A percentile compares a stretch with the other conserved stretches of the same genome.
Evolutionary conservation across 2,888 invertebrate species (phyloP).

Genomic region (Polydrusus cervinus): DNA sequence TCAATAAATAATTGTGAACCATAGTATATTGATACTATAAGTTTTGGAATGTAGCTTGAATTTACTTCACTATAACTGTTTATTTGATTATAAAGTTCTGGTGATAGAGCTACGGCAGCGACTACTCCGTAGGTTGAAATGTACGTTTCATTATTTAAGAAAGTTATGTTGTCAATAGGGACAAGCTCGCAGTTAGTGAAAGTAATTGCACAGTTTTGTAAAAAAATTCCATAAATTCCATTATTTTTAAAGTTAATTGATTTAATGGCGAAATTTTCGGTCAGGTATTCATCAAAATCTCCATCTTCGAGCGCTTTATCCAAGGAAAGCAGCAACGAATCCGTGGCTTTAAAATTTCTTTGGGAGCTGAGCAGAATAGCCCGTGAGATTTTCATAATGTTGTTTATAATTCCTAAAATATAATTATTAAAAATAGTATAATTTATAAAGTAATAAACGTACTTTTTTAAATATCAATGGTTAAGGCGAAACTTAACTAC

Average conservation of each 20-base stretch:
- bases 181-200: not conserved
- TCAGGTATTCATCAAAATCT: slow-evolving; percentile 10
- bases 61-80: slow-evolving; percentile 11
- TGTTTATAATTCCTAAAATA: slow-evolving; percentile 12
- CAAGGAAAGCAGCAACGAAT: slow-evolving; percentile 58
- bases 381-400: slow-evolving; percentile 51
- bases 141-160: slow-evolving; percentile 8
- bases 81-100: slow-evolving; percentile 39
- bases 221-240: slow-evolving; percentile 34
- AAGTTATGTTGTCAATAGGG: not conserved
- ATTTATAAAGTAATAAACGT: too few species aligned
- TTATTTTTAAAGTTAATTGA: slow-evolving; percentile 10
- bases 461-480: too few species aligned
- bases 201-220: slow-evolving; percentile 29
- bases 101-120: slow-evolving; percentile 43
- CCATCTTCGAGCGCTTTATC: slow-evolving; percentile 55
- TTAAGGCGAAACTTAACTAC: too few species aligned
- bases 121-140: slow-evolving; percentile 17
- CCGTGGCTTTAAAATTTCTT: slow-evolving; percentile 57
- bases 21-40: slow-evolving; percentile 46
- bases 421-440: not conserved
- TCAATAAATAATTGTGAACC: slow-evolving; percentile 51
- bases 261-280: slow-evolving; percentile 39
- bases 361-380: slow-evolving; percentile 56
- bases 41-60: slow-evolving; percentile 34